Conservation (phyloP, 2,797 vertebrate species). For the Pseudocheirus occidentalis region DNA sequence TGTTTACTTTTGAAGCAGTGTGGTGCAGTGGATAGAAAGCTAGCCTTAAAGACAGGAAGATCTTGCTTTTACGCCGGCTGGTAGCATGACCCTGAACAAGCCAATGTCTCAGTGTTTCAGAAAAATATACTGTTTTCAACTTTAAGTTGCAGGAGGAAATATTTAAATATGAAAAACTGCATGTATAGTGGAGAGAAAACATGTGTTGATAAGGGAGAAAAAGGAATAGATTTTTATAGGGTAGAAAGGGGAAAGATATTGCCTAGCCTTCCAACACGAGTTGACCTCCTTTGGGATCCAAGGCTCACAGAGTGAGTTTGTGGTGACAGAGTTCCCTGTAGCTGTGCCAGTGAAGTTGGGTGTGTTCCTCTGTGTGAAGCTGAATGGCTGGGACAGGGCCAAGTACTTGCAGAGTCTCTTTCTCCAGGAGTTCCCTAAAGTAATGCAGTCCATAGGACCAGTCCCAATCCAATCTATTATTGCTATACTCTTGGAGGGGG, state of each 20-base stretch:
- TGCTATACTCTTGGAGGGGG: too few species aligned
- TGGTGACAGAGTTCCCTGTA: not conserved
- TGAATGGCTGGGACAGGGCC: not conserved
- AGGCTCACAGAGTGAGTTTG: not conserved
- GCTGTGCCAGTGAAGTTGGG: not conserved
- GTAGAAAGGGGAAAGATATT: not conserved
- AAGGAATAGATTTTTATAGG: not conserved
- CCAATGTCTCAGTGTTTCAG: not conserved
- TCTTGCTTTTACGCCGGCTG: not conserved
- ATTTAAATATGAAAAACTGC: not conserved
- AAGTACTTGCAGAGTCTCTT: not conserved
- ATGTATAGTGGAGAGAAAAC: not conserved
- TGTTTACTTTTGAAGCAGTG: not conserved
- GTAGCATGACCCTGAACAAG: not conserved
- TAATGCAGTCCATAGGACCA: not conserved
- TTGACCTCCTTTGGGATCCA: not conserved
- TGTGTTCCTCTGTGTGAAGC: not conserved
- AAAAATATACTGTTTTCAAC: not conserved
- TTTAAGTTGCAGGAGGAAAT: not conserved
- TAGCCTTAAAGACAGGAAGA: not conserved
- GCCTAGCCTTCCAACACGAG: not conserved
- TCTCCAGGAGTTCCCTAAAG: not conserved
- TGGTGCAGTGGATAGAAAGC: not conserved
- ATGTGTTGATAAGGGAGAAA: not conserved
- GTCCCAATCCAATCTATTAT: not conserved